Conservation (phyloP, 2,113 vertebrate species). For the Mesitornis unicolor region DNA sequence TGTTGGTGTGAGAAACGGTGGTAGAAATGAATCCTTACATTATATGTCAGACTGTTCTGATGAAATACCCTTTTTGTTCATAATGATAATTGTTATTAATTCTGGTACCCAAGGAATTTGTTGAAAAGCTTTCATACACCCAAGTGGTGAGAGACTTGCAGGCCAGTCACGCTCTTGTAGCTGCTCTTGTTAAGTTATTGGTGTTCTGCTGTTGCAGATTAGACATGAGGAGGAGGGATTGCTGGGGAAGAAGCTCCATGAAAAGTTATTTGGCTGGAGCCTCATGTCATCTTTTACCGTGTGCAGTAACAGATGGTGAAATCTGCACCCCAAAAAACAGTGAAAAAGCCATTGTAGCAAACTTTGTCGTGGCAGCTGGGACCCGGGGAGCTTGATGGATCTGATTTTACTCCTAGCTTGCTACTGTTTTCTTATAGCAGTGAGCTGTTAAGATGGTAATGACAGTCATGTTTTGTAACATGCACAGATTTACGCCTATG, state of each 20-base stretch:
- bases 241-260: background rate
- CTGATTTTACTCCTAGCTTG: background rate
- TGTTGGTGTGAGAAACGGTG: background rate
- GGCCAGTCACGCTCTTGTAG: background rate
- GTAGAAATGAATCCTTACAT: background rate
- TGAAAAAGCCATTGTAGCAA: background rate
- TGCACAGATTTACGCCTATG: background rate
- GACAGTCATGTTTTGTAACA: background rate
- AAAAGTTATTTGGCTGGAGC: background rate
- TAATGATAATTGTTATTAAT: background rate
- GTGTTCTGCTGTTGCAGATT: background rate
- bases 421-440: background rate
- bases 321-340: accelerated
- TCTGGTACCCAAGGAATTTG: background rate
- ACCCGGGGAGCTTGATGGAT: background rate
- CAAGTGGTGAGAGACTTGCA: background rate
- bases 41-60: background rate
- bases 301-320: background rate
- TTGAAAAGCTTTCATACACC: background rate
- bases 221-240: background rate
- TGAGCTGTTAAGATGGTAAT: background rate
- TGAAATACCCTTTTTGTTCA: background rate
- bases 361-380: background rate
- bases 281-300: background rate
- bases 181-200: background rate